Evolutionary conservation across 2,113 vertebrate genomes (phyloP).

Genomic region (Gasterosteus aculeatus): DNA sequence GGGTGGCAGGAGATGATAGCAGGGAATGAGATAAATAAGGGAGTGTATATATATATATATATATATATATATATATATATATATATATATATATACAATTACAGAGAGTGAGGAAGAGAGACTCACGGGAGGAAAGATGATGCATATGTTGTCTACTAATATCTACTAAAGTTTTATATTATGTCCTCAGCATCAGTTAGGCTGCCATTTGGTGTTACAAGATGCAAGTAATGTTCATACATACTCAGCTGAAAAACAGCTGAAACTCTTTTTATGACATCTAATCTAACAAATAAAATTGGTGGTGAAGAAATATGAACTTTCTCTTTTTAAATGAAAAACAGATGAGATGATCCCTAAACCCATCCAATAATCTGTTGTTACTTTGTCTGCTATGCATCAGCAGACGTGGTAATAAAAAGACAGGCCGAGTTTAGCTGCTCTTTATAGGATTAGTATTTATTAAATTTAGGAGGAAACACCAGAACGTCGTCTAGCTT

Average conservation of each 20-base stretch:
- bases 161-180: constrained; percentile 6
- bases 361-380: constrained; percentile 9
- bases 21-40: constrained; percentile 35
- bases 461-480: background rate
- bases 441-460: constrained; percentile 3
- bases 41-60: constrained; percentile 11
- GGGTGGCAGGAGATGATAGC: constrained; percentile 44
- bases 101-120: background rate
- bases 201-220: background rate
- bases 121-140: background rate
- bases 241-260: background rate
- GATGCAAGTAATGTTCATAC: background rate
- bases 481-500: constrained; percentile 1
- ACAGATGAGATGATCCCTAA: background rate
- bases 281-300: background rate
- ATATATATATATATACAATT: constrained; percentile 14
- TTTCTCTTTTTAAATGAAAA: background rate
- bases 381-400: constrained; percentile 2
- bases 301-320: background rate
- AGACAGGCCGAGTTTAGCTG: background rate
- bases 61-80: too few species aligned
- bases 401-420: background rate
- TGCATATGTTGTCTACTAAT: background rate
- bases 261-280: background rate
- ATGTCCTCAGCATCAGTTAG: background rate